A percentile compares a stretch with the other conserved stretches of the same genome.
These are phyloP conservation scores for Knipowitschia caucasica DNA, from an alignment of 2,797 vertebrate species.

Conservation along the genomic window DNA sequence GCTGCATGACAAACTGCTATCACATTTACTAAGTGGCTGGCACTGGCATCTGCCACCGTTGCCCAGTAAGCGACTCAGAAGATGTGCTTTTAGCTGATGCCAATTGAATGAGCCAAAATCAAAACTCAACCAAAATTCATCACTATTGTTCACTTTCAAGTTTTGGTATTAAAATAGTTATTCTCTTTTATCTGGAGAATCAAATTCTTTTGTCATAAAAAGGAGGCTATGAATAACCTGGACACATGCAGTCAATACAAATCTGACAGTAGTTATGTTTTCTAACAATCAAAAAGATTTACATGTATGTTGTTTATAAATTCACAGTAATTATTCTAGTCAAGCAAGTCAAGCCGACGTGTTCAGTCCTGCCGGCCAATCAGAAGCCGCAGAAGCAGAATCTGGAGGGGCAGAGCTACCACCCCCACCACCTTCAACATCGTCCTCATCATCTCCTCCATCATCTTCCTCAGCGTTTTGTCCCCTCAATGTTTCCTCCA, in stretches of 20 bases:
- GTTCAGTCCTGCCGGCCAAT: slow-evolving; percentile 80
- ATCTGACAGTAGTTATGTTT: slow-evolving; percentile 19
- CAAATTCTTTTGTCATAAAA: background rate
- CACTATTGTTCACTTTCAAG: slow-evolving; percentile 28
- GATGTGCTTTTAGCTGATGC: slow-evolving; percentile 52
- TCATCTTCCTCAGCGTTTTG: slow-evolving; percentile 88
- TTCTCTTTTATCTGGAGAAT: background rate
- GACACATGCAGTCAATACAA: slow-evolving; percentile 1
- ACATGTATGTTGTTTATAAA: slow-evolving; percentile 5
- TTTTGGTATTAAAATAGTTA: slow-evolving; percentile 25
- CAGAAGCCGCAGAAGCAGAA: slow-evolving; percentile 69
- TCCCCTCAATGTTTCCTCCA: slow-evolving; percentile 83
- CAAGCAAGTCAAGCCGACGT: slow-evolving; percentile 84
- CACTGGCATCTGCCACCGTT: slow-evolving; percentile 45
- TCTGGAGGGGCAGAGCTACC: slow-evolving; percentile 57
- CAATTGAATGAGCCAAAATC: slow-evolving; percentile 42
- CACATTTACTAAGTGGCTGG: slow-evolving; percentile 74
- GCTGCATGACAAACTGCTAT: slow-evolving; percentile 63
- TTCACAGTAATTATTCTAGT: slow-evolving; percentile 84
- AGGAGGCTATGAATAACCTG: background rate
- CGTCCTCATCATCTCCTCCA: slow-evolving; percentile 71
- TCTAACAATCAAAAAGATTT: background rate
- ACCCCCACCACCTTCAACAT: slow-evolving; percentile 81
- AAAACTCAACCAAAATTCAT: slow-evolving; percentile 30
- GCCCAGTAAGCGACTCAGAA: slow-evolving; percentile 57